Evolutionary conservation across 2,888 invertebrate genomes (phyloP).

Genomic region (Dryobota labecula): DNA sequence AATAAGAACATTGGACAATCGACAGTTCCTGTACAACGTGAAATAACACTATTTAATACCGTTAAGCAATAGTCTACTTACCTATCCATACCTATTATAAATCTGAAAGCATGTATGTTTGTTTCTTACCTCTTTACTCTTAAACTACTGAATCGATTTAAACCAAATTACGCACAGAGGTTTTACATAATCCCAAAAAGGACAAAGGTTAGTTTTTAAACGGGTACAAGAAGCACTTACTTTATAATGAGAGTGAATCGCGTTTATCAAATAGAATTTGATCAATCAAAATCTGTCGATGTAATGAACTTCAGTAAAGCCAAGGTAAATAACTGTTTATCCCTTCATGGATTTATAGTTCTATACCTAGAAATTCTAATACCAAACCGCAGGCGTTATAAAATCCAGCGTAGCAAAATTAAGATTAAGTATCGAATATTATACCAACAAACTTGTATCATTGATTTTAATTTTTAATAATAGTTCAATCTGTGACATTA

Average conservation of each 20-base stretch:
- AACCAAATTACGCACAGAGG: neutral
- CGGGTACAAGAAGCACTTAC: too few species aligned
- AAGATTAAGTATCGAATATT: conserved; percentile 18
- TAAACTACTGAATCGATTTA: neutral
- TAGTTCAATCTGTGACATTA: too few species aligned
- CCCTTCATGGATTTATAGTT: neutral
- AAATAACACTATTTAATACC: conserved; percentile 22
- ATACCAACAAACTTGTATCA: neutral
- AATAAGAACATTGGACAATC: conserved; percentile 48
- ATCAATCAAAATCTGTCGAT: neutral
- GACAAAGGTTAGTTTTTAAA: neutral
- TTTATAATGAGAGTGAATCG: neutral
- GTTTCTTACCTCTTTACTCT: neutral
- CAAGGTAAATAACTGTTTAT: neutral
- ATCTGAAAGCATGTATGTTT: neutral
- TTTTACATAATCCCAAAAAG: neutral
- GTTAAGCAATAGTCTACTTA: conserved; percentile 14
- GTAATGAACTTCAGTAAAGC: conserved; percentile 11
- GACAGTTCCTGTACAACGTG: conserved; percentile 29
- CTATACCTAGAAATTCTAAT: neutral
- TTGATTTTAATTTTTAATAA: too few species aligned
- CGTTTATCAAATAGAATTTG: neutral
- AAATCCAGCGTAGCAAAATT: neutral
- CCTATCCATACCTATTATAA: neutral
- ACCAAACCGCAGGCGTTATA: neutral